These are phyloP conservation scores for Ceratina japonica DNA, from an alignment of 1,140 invertebrate species.

Conservation along the genomic window DNA sequence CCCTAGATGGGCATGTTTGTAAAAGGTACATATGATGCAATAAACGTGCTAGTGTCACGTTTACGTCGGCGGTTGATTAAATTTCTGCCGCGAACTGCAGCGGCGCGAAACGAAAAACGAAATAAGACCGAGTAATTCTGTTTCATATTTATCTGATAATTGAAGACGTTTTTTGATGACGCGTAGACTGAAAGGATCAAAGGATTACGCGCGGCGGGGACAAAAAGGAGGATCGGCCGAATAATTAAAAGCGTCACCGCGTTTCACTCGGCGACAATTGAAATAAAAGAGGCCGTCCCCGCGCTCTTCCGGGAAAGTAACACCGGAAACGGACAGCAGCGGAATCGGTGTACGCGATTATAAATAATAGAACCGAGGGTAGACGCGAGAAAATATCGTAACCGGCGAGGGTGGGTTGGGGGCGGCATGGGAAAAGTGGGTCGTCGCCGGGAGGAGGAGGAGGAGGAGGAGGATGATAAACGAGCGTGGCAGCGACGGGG, in stretches of 20 bases:
- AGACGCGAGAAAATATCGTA: slow-evolving; percentile 14
- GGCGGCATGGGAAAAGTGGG: slow-evolving; percentile 48
- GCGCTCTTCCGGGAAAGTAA: neutral
- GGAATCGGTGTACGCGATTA: slow-evolving; percentile 15
- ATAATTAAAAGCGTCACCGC: slow-evolving; percentile 20
- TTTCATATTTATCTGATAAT: too few relatives aligned
- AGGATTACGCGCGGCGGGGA: neutral
- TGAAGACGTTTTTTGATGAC: too few relatives aligned
- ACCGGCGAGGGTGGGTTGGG: neutral
- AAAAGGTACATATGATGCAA: too few relatives aligned
- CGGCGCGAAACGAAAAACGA: too few relatives aligned
- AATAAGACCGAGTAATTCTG: neutral
- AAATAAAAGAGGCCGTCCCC: slow-evolving; percentile 18
- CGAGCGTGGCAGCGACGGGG: slow-evolving; percentile 38
- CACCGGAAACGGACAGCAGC: slow-evolving; percentile 29
- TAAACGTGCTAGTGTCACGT: too few relatives aligned
- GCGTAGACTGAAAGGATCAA: neutral
- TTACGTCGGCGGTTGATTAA: too few relatives aligned
- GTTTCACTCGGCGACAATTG: slow-evolving; percentile 1
- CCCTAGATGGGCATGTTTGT: neutral
- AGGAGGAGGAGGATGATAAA: slow-evolving; percentile 52
- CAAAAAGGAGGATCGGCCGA: neutral
- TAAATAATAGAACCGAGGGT: slow-evolving; percentile 51
- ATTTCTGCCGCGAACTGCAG: too few relatives aligned
- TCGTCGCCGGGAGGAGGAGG: slow-evolving; percentile 40